Percentiles rank a stretch among this genome's conserved stretches.
Conservation (phyloP, 2,113 vertebrate genomes). For the Megalops atlanticus region DNA sequence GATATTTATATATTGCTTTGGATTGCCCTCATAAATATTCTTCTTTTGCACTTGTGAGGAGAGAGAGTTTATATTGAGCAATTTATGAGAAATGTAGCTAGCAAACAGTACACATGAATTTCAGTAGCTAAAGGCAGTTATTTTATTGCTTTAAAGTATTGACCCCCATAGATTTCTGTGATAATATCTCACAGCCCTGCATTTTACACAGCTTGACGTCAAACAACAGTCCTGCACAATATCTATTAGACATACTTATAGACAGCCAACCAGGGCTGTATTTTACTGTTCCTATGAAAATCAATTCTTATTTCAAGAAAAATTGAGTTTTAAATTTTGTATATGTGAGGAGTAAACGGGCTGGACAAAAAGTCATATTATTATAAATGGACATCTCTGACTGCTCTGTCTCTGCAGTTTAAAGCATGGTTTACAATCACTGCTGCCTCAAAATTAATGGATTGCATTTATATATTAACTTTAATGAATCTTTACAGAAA, state of each 20-base stretch:
- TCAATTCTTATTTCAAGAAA: neutral
- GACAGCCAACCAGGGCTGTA: neutral
- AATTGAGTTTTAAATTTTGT: neutral
- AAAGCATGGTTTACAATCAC: neutral
- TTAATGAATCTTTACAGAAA: too few relatives aligned
- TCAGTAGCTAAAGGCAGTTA: slow-evolving; percentile 62
- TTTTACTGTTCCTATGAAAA: too few relatives aligned
- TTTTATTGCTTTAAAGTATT: slow-evolving; percentile 70
- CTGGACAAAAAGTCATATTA: neutral
- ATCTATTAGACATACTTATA: slow-evolving; percentile 12
- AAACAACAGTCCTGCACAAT: slow-evolving; percentile 57
- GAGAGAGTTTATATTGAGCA: neutral
- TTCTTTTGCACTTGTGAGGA: neutral
- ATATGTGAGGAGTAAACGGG: neutral
- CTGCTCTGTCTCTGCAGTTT: too few relatives aligned
- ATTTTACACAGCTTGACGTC: slow-evolving; percentile 63
- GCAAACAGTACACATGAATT: slow-evolving; percentile 30
- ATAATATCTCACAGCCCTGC: slow-evolving; percentile 68
- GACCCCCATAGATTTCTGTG: slow-evolving; percentile 67
- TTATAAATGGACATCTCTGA: neutral
- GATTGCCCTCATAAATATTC: slow-evolving; percentile 9
- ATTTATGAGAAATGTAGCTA: slow-evolving; percentile 6
- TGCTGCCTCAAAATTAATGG: too few relatives aligned
- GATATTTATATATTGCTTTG: neutral
- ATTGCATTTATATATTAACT: too few relatives aligned